Evolutionary conservation across 2,888 invertebrate species (phyloP), one percentile per base, ranked within the genome.

Genomic region (Athalia cordata): DNA sequence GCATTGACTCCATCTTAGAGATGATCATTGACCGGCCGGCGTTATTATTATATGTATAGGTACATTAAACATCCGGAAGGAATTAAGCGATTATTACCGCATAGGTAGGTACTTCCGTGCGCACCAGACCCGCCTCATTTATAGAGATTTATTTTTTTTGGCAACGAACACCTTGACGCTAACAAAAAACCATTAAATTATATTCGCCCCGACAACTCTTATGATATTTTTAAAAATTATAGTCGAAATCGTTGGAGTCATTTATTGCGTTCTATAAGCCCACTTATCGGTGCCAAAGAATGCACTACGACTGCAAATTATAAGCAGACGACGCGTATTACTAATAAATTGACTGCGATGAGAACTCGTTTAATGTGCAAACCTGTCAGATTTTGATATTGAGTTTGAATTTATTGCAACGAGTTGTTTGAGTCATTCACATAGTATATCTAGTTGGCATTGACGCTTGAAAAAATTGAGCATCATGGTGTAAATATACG

Each of bases 41-140:
- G 43, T 72, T 72, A 49, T 72, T 59, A n/a, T n/a, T n/a, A n/a
- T n/a, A n/a, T 72, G 9, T 47, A 59, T 45, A 29, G 29, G 29
- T 29, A 29, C 29, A 29, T 29, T 47, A 45, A 45, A 45, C 8
- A 4, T 59, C 59, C 72, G 72, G 72, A 72, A 72, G 72, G 45
- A 72, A 59, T 47, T 72, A 47, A 47, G 47, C 59, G 13, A 72
- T 47, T 47, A 59, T 72, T n/a, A 70, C 43, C 57, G 29, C 72
- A 64, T 45, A 47, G 4, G 55, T 29, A 2, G 29, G 29, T 13
- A 45, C 59, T 72, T 72, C 72, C 72, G 59, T 13, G 57, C 13
- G 9, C 8, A 15, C 13, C 29, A 29, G 15, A 29, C 29, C 29
- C 29, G 29, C 29, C 29, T 29, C 13, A 13, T 13, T 13, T 72